phyloP scores from a whole-genome alignment of 2,113 vertebrate genomes.

The Tenebrosternarchus preto region DNA sequence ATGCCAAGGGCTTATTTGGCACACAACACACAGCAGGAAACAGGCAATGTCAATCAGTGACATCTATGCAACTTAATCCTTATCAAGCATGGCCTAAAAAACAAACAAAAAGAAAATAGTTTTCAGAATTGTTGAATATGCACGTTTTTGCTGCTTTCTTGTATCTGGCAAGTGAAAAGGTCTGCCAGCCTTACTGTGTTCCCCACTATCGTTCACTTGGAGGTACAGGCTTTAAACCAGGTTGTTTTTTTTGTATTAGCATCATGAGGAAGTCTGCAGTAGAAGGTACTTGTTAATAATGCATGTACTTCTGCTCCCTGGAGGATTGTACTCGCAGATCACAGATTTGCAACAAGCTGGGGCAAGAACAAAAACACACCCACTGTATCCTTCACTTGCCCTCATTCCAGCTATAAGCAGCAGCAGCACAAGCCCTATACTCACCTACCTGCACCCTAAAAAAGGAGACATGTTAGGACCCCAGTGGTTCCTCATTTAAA shows the following conservation, averaged over 20 bases:
- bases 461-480: neutral
- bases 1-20: conserved; percentile 70
- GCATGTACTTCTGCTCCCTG: conserved; percentile 73
- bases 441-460: neutral
- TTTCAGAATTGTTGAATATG: neutral
- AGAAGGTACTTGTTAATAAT: conserved; percentile 76
- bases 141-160: neutral
- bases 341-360: conserved; percentile 59
- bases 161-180: neutral
- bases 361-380: conserved; percentile 53
- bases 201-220: conserved; percentile 8
- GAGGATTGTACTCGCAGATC: conserved; percentile 70
- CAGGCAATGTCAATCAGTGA: conserved; percentile 60
- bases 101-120: conserved; percentile 27
- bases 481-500: neutral
- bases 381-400: conserved; percentile 39
- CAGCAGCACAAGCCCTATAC: neutral
- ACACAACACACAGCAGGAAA: conserved; percentile 57
- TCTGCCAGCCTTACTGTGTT: conserved; percentile 12
- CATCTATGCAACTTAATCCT: conserved; percentile 56
- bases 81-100: conserved; percentile 44
- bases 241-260: conserved; percentile 60
- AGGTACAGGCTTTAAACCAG: conserved; percentile 53
- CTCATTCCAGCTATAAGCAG: conserved; percentile 54
- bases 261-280: conserved; percentile 62